phyloP scores from a whole-genome alignment of 1,140 invertebrate species.

The Scaptomyza pallida region DNA sequence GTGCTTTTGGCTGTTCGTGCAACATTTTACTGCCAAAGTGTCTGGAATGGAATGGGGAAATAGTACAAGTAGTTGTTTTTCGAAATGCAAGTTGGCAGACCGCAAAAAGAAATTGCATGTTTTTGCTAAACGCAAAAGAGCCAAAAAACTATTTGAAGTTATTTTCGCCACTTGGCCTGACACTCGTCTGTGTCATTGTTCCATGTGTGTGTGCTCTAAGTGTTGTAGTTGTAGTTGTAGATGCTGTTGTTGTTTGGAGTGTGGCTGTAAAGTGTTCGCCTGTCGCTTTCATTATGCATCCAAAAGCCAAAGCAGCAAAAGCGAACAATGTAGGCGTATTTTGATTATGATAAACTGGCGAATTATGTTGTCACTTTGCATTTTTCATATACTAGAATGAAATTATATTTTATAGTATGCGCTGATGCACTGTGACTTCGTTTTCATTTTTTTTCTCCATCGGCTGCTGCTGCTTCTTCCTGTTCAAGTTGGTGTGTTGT shows the following conservation, averaged over 20 bases:
- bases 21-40: conserved; percentile 30
- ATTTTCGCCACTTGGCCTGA: conserved; percentile 76
- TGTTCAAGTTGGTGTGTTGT: conserved; percentile 6
- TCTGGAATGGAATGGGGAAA: conserved; percentile 41
- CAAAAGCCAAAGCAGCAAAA: conserved; percentile 9
- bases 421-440: conserved; percentile 43
- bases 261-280: conserved; percentile 69
- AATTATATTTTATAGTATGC: conserved; percentile 75
- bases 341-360: conserved; percentile 84
- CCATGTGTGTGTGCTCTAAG: conserved; percentile 35
- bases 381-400: conserved; percentile 82
- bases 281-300: conserved; percentile 64
- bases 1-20: conserved; percentile 31
- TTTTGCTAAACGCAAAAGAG: conserved; percentile 34
- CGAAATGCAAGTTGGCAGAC: conserved; percentile 53
- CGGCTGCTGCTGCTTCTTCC: conserved; percentile 12
- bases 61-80: conserved; percentile 10
- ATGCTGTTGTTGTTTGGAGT: conserved; percentile 45
- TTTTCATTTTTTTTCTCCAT: conserved; percentile 17
- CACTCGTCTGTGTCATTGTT: conserved; percentile 78
- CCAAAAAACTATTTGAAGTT: conserved; percentile 72
- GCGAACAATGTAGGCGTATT: conserved; percentile 79
- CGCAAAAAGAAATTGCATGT: conserved; percentile 57
- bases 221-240: conserved; percentile 30
- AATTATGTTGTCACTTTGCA: conserved; percentile 84